Evolutionary conservation across 2,888 invertebrate species (phyloP).

Genomic region (Chloromyia formosa): DNA sequence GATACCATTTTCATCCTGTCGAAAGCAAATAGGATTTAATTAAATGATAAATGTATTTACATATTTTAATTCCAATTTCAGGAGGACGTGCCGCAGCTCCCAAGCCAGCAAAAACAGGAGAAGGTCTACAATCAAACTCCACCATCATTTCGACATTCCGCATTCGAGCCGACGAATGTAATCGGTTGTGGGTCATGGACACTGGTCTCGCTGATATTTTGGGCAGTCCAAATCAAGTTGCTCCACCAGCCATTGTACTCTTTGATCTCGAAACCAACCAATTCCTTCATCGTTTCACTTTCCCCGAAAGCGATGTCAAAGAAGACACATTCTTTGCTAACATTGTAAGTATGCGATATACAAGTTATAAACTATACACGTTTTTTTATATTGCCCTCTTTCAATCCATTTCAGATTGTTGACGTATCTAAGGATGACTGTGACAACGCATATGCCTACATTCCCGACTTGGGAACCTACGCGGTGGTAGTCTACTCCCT

Average conservation of each 20-base stretch:
- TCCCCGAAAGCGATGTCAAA: constrained; percentile 74
- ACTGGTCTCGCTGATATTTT: constrained; percentile 80
- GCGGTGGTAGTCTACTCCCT: constrained; percentile 81
- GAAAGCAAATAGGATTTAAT: no score
- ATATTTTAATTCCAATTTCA: constrained; percentile 35
- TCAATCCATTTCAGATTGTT: constrained; percentile 67
- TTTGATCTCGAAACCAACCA: constrained; percentile 80
- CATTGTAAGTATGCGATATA: constrained; percentile 67
- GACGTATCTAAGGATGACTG: constrained; percentile 77
- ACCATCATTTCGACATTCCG: constrained; percentile 79
- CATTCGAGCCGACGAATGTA: constrained; percentile 77
- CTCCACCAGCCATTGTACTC: constrained; percentile 73
- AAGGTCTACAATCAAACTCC: constrained; percentile 67
- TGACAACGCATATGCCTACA: constrained; percentile 78
- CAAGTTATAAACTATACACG: background rate
- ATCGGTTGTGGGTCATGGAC: constrained; percentile 84
- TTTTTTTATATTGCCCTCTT: background rate
- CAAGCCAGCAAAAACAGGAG: constrained; percentile 63
- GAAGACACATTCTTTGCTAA: constrained; percentile 84
- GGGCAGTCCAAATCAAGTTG: constrained; percentile 71
- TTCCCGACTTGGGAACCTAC: constrained; percentile 80
- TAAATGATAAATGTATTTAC: no score
- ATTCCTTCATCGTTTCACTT: constrained; percentile 73
- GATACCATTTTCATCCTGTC: no score
- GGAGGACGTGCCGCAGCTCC: constrained; percentile 60